Evolutionary conservation across 2,113 vertebrate genomes (phyloP).

Genomic region (Penelope pileata): DNA sequence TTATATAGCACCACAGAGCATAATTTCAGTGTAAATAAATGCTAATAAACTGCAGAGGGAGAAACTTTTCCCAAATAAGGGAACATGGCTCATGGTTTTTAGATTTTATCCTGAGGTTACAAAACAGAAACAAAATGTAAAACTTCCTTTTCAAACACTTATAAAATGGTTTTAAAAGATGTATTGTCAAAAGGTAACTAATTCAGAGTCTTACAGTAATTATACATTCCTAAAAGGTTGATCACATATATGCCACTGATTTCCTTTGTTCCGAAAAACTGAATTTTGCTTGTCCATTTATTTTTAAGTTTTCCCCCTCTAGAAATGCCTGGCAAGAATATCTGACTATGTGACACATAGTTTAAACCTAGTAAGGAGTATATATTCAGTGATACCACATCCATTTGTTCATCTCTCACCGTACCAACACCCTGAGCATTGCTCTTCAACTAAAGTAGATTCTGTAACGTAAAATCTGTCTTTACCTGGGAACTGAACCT

Average conservation of each 20-base stretch:
- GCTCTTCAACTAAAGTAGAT: neutral
- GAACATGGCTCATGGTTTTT: neutral
- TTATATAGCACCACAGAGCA: neutral
- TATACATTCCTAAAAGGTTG: constrained; percentile 1
- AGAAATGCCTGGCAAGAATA: neutral
- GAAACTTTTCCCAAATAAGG: neutral
- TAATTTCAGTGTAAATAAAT: neutral
- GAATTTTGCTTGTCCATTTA: neutral
- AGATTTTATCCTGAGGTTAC: neutral
- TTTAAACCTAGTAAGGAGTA: neutral
- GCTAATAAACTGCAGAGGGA: neutral
- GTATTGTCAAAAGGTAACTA: constrained; percentile 16
- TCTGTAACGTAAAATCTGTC: neutral
- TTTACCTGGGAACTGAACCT: neutral
- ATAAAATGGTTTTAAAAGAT: constrained; percentile 20
- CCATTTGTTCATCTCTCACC: neutral
- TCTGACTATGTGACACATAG: neutral
- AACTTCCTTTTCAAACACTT: neutral
- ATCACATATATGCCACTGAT: neutral
- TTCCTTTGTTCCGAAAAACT: neutral
- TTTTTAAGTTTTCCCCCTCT: neutral
- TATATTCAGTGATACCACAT: neutral
- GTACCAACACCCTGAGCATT: neutral
- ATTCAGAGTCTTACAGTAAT: constrained; percentile 47
- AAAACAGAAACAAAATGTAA: constrained; percentile 4